These are phyloP conservation scores for Thermophis baileyi DNA, from an alignment of 2,113 vertebrate species.

Conservation along the genomic window DNA sequence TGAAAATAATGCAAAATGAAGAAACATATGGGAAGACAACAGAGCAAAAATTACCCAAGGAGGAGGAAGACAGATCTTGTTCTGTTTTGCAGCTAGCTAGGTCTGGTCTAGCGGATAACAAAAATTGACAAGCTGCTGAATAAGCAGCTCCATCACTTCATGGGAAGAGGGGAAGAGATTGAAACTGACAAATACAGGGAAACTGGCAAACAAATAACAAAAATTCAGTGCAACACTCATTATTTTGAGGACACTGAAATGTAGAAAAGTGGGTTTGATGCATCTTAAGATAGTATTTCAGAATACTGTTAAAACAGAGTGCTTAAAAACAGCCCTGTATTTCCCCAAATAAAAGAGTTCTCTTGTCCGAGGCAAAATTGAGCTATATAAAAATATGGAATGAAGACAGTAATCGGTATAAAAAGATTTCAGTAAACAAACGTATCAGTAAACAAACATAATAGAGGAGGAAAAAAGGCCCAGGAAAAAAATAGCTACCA, in stretches of 20 bases:
- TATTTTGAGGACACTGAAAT: background rate
- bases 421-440: background rate
- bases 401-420: background rate
- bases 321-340: background rate
- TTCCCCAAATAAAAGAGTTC: background rate
- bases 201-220: background rate
- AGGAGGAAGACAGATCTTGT: background rate
- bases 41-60: background rate
- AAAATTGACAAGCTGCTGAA: background rate
- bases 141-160: background rate
- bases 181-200: background rate
- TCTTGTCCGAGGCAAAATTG: background rate
- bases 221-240: background rate
- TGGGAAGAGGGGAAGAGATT: background rate
- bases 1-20: background rate
- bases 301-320: background rate
- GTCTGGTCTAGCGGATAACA: background rate
- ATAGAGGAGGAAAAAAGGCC: background rate
- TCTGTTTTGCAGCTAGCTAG: background rate
- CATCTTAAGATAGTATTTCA: background rate
- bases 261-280: background rate
- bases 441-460: background rate
- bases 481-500: background rate
- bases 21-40: background rate
- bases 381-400: background rate